Base-by-base conservation (phyloP, 2,888 invertebrate genomes). In the Hemithea aestivaria region DNA sequence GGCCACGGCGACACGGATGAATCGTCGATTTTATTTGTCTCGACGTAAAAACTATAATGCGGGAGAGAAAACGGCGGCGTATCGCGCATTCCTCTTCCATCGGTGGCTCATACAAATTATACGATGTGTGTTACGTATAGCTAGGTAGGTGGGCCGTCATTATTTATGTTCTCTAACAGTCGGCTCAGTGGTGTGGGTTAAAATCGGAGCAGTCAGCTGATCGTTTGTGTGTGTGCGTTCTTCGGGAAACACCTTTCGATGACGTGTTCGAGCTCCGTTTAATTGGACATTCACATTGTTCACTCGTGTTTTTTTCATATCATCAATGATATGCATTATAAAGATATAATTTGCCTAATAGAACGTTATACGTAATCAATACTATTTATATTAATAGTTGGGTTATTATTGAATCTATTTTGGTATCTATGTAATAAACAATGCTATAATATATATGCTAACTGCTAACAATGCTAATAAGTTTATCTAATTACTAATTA, bases 221-320 rank as follows among this genome's bases (percentile, higher is more conserved):
- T 84, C 76, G 67, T 64, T 58, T 74, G 69, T 75, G 76, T 76
- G 75, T 67, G 75, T 74, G 75, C 78, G 78, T 78, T 85, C 87
- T 84, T 87, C 81, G 87, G 87, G 87, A 85, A 87, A 87, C 87
- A 87, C 87, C 87, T 85, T 85, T 79, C 76, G 84, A 85, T 87
- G 85, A 87, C 85, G 87, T 81, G 79, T 77, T 66, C 77, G 76
- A 77, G 81, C 76, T 82, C 71, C 77, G 78, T 80, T 83, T 85
- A 87, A 87, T 85, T 87, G 83, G 85, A 81, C 78, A 79, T 78
- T 80, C 80, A 74, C 81, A 84, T 84, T 85, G 84, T 84, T 85
- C 71, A 72, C 69, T 72, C 66, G 67, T 69, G 68, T 70, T 75
- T 73, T 75, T 79, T 69, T 71, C 56, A 57, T 63, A 49, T 64